These are phyloP conservation scores for Charaxes varanes DNA, from an alignment of 1,140 invertebrate genomes.

Conservation along the genomic window DNA sequence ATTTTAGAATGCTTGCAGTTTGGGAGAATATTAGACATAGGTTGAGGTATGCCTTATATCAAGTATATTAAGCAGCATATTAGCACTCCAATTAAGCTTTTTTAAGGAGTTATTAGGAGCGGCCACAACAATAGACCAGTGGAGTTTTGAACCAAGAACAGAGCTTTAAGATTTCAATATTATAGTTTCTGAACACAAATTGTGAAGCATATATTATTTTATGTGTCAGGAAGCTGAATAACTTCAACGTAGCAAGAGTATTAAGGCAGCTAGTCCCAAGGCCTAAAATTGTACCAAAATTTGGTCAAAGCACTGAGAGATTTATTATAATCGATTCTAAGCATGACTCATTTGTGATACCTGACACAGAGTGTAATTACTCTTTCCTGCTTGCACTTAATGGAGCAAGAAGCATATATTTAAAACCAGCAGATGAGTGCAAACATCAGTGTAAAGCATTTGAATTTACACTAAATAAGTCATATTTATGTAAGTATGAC, in stretches of 20 bases:
- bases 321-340: constrained; percentile 81
- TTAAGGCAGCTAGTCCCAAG: constrained; percentile 79
- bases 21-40: too few species aligned
- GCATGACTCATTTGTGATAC: constrained; percentile 76
- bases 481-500: constrained; percentile 80
- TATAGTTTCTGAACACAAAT: background rate
- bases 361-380: constrained; percentile 84
- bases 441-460: constrained; percentile 77
- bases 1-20: too few species aligned
- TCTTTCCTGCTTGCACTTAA: constrained; percentile 80
- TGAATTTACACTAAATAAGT: constrained; percentile 77
- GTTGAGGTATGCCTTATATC: too few species aligned
- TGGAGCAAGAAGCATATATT: constrained; percentile 78
- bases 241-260: constrained; percentile 78
- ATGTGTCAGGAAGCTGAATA: constrained; percentile 80
- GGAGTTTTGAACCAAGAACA: too few species aligned
- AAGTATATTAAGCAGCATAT: too few species aligned
- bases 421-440: constrained; percentile 82
- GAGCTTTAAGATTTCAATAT: too few species aligned
- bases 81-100: too few species aligned
- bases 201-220: background rate
- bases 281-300: constrained; percentile 75
- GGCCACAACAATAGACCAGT: too few species aligned
- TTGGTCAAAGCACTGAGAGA: constrained; percentile 82
- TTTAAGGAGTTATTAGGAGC: too few species aligned